These are phyloP conservation scores for Diarsia brunnea DNA, from an alignment of 2,888 invertebrate genomes.

Conservation along the genomic window DNA sequence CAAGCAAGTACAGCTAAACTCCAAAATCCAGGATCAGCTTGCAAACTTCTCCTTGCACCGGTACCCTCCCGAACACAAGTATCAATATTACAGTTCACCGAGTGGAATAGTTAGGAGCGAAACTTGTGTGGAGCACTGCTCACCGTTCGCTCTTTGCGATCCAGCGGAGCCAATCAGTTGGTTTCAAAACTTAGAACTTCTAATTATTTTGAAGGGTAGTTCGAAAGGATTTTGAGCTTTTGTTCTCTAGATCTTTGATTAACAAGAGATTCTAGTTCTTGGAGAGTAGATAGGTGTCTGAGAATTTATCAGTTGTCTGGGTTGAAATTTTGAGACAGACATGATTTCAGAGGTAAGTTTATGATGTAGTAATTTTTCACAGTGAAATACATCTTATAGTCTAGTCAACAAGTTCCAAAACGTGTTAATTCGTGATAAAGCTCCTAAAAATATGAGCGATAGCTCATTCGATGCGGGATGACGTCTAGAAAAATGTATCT, in stretches of 20 bases:
- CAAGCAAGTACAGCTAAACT: conserved; percentile 18
- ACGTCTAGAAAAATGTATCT: no score
- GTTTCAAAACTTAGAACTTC: conserved; percentile 30
- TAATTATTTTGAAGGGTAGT: conserved; percentile 48
- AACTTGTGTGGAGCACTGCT: conserved; percentile 57
- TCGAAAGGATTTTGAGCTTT: conserved; percentile 27
- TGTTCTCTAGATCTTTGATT: conserved; percentile 34
- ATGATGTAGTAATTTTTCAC: no score
- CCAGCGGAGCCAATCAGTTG: conserved; percentile 45
- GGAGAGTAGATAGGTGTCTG: neutral
- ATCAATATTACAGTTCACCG: conserved; percentile 40
- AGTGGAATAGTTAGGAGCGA: conserved; percentile 53
- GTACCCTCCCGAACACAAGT: conserved; percentile 46
- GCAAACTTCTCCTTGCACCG: conserved; percentile 28
- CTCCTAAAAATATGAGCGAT: no score
- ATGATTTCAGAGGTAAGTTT: no score
- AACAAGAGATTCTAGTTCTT: conserved; percentile 10
- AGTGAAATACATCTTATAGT: no score
- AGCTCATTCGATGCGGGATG: no score
- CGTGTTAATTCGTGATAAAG: no score
- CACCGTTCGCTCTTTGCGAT: conserved; percentile 45
- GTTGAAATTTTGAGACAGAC: neutral
- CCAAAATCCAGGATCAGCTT: conserved; percentile 22
- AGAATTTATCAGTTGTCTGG: neutral
- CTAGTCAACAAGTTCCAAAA: no score